Evolutionary conservation across 2,797 vertebrate genomes (phyloP).

Genomic region (Jordanella pulchra): DNA sequence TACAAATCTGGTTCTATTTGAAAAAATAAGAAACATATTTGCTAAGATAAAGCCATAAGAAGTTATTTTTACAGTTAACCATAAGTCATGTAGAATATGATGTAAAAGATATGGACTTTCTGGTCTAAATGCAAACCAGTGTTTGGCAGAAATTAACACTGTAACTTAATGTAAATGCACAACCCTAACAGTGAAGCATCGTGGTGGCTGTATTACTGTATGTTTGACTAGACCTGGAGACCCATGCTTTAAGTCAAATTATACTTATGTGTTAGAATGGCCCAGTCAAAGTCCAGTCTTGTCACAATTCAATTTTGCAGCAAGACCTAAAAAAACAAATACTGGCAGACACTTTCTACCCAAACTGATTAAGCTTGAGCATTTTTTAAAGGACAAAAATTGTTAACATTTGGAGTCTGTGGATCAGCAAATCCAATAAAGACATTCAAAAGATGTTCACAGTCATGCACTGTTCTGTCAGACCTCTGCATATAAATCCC

Average conservation of each 20-base stretch:
- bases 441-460: neutral
- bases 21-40: too few relatives aligned
- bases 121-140: constrained; percentile 4
- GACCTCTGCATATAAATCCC: neutral
- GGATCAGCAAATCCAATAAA: neutral
- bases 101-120: too few relatives aligned
- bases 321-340: neutral
- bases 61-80: too few relatives aligned
- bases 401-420: neutral
- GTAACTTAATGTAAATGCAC: constrained; percentile 1
- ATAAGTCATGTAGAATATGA: too few relatives aligned
- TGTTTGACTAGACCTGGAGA: neutral
- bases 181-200: too few relatives aligned
- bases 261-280: neutral
- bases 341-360: neutral
- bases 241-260: neutral
- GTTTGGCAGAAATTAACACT: constrained; percentile 51
- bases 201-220: too few relatives aligned
- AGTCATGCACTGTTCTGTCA: neutral
- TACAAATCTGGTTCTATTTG: too few relatives aligned
- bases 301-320: neutral
- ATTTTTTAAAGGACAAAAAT: neutral
- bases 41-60: too few relatives aligned
- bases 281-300: neutral
- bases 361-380: neutral